Evolutionary conservation across 2,797 vertebrate genomes (phyloP), one percentile per base, ranked within the genome.

Genomic region (Tarsius wallacei): DNA sequence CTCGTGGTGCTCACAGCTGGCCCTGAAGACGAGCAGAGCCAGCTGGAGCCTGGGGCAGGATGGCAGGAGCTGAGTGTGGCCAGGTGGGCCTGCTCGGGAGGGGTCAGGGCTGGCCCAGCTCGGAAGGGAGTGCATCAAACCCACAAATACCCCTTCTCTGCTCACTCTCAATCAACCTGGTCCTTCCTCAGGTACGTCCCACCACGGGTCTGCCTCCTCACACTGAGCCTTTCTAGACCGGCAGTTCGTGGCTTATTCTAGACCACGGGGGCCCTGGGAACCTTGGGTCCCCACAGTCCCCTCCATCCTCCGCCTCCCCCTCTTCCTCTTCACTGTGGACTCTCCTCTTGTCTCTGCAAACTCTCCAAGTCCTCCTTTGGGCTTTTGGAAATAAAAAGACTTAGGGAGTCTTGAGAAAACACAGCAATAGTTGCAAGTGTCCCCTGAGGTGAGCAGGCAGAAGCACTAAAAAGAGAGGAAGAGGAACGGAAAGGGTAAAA

Each of bases 371-470:
- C 85, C 10, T 68, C n/a, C 87, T 80, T 19, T 31, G 55, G 68
- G 53, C 64, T 73, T 96, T 47, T 55, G 81, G 74, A 88, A 96
- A 78, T n/a, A 57, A 80, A 94, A 59, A 8, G n/a, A n/a, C n/a
- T 61, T 78, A 51, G 84, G 57, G 36, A 19, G 51, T 84, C 68
- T 59, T 5, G 7, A 89, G 28, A 55, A 8, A 26, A 9, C 26
- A 49, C 47, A 2, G 57, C 14, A 24, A 77, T n/a, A 90, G 15
- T 28, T 61, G 42, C 21, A 17, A 14, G 24, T 33, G 68, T 51
- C 53, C 66, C 26, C 81, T 8, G 64, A n/a, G 49, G 57, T 53
- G 4, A 49, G 63, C 36, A 91, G 96, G 64, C 61, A 11, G 13
- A 64, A 19, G 7, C 6, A 2, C 81, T 57, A 42, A 71, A 74